Evolutionary conservation across 2,113 vertebrate species (phyloP), one percentile per base, ranked within the genome.

Genomic region (Echinops telfairi): DNA sequence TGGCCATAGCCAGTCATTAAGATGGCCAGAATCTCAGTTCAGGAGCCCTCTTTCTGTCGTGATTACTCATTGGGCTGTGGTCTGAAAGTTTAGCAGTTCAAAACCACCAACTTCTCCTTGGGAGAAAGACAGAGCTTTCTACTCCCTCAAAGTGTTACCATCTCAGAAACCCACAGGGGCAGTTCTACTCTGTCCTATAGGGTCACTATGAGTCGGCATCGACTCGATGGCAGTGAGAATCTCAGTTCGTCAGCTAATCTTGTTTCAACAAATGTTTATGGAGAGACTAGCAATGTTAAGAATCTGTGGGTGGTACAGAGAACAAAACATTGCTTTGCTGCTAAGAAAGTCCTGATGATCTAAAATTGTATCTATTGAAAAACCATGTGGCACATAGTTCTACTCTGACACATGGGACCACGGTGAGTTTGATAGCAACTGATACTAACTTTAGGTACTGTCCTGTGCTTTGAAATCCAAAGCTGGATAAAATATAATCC

Each of bases 251-350:
- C 86, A 88, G 64, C 85, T 88, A 86, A 93, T 17, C 83, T 92
- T 79, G 89, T 82, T 95, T 94, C 91, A 64, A 77, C 58, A 89
- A 94, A 90, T 93, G 86, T 94, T 88, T 81, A 77, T 81, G 66
- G 71, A 93, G 57, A 70, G 93, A 53, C 76, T 92, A 86, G 47
- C 83, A 15, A 36, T 73, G 33, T 10, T 73, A 71, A 17, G n/a
- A 73, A 3, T 73, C 33, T 10, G 17, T 73, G n/a, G n/a, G 17
- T 36, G 33, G 19, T 22, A 27, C 33, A 11, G 47, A 14, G 47
- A 53, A 53, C 15, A 36, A 73, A 27, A 16, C 31, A 73, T 27
- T 71, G 33, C 71, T 73, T 20, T 36, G 8, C 19, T 73, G n/a
- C 71, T 73, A 36, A 71, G n/a, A 22, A 73, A 36, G 71, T 6